Evolutionary conservation across 2,113 vertebrate genomes (phyloP).

Genomic region (Thinocorus orbignyianus): DNA sequence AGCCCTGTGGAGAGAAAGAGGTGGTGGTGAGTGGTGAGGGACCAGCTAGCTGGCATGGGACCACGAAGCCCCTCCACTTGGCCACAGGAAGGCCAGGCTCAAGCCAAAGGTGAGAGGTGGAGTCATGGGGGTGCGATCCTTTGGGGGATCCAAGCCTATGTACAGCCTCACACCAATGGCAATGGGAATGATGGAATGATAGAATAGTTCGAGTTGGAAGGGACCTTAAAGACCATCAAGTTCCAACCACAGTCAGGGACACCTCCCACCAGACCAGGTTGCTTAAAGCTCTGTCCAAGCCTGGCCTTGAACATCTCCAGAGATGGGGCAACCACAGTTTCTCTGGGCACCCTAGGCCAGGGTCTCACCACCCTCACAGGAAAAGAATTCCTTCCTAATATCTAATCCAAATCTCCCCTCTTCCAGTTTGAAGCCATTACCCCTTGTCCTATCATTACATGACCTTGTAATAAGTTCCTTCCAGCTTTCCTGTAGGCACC

Average conservation of each 20-base stretch:
- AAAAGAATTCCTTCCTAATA: neutral
- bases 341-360: neutral
- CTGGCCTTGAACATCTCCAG: neutral
- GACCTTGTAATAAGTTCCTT: neutral
- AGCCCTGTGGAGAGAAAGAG: slow-evolving; percentile 81
- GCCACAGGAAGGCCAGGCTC: accelerated
- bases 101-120: accelerated
- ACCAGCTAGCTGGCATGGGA: accelerated
- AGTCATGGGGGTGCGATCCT: accelerated
- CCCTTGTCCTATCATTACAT: neutral
- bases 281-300: neutral
- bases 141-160: accelerated
- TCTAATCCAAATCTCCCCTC: neutral
- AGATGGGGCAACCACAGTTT: neutral
- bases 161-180: accelerated
- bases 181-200: neutral
- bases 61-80: accelerated
- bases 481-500: neutral
- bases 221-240: neutral
- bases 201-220: neutral
- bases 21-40: neutral
- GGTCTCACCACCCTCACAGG: neutral
- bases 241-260: neutral
- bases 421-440: neutral
- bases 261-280: neutral